phyloP scores from a whole-genome alignment of 2,113 vertebrate species.

The Bubo scandiacus region DNA sequence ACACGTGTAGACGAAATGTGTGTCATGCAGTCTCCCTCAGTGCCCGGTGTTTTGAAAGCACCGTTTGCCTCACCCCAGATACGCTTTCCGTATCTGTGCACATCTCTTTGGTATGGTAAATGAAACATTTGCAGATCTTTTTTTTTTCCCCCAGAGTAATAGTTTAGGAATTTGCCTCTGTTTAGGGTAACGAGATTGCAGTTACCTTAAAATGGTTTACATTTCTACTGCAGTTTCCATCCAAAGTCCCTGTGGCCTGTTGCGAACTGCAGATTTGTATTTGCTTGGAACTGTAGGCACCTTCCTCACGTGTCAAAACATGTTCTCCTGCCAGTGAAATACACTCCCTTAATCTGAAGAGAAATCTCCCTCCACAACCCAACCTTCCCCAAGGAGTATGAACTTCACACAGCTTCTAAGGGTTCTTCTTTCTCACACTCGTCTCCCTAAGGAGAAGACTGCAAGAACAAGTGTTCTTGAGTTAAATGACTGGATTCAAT shows the following conservation, averaged over 20 bases:
- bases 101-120: background rate
- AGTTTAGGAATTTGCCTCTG: background rate
- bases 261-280: background rate
- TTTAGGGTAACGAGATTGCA: background rate
- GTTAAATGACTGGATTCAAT: background rate
- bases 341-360: background rate
- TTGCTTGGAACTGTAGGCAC: background rate
- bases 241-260: background rate
- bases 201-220: background rate
- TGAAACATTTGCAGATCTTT: accelerated
- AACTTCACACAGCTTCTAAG: background rate
- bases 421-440: background rate
- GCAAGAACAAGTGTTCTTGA: accelerated
- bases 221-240: background rate
- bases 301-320: background rate
- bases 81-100: accelerated
- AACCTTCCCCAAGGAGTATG: background rate
- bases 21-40: accelerated
- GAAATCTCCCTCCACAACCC: background rate
- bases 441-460: background rate
- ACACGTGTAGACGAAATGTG: accelerated
- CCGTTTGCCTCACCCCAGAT: accelerated
- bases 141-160: background rate
- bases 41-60: accelerated
- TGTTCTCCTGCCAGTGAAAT: background rate